Evolutionary conservation across 2,113 vertebrate genomes (phyloP), one percentile per base, ranked within the genome.

Genomic region (Dascyllus trimaculatus): DNA sequence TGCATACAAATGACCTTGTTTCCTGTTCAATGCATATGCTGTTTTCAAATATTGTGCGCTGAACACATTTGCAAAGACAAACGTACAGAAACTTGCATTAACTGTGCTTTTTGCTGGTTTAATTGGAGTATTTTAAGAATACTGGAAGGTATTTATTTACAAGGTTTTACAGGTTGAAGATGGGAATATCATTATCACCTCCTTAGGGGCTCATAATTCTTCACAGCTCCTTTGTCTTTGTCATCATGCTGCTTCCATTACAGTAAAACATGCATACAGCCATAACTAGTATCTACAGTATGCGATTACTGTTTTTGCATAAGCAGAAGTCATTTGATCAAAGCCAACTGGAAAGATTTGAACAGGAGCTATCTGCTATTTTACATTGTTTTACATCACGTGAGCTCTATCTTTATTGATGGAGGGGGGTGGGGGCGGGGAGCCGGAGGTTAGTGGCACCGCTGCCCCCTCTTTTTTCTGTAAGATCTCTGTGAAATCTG

Each of bases 1-100:
- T 78, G 85, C 86, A 80, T 80, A 79, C 76, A 88, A 89, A 93
- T 85, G 66, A 84, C 80, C 81, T 81, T 79, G 68, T 83, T 81
- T 90, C 61, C 75, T 78, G 75, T 70, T 82, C 84, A 72, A 59
- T 77, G 65, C 71, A 77, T 67, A 35, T 80, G 32, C 82, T 85
- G 86, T 80, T 90, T 87, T 56, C 22, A 35, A 85, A 89, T 78
- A 87, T 71, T 82, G 70, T 66, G 54, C 43, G 64, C 77, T 52
- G 29, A 86, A 61, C 73, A 75, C 58, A 61, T 78, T 49, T 78
- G 65, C 77, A 54, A 49, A 80, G 53, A 61, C 57, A 48, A 40
- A 60, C 56, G 64, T 61, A 68, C 59, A 46, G 57, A 74, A 80
- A 62, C 59, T 65, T 29, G 46, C 35, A 48, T 72, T 59, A 29